Evolutionary conservation across 2,888 invertebrate species (phyloP), one percentile per base, ranked within the genome.

Genomic region (Phoronis australis): DNA sequence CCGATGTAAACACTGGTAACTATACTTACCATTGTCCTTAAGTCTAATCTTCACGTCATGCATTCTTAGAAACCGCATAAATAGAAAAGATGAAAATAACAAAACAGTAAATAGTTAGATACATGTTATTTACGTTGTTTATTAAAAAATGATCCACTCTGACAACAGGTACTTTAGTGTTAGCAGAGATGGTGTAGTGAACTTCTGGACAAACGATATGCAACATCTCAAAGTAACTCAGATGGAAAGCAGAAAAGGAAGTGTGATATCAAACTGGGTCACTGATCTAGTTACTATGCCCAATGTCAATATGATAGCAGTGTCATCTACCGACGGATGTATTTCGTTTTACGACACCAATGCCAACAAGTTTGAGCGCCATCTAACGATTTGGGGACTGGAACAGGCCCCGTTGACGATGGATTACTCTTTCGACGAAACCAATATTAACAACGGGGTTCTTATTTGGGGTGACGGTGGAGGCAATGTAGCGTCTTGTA

Each of bases 161-260:
- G n/a, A n/a, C n/a, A n/a, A n/a, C n/a, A 31, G 31, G 31, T 31
- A 31, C 15, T 9, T 31, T 31, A 31, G 31, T 31, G 31, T 83
- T 26, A 88, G 88, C 64, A 84, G 83, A 59, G 88, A 89, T 66
- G 90, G 90, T 1, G 79, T 82, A 61, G 81, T 90, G 58, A 86
- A 87, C 71, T 86, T 87, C 76, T 90, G 89, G 89, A 82, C 85
- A 0, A 74, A 85, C 18, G 84, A 86, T 62, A 82, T 88, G 80
- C 80, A 81, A n/a, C 79, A 83, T 45, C 54, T 42, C 38, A 59
- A 59, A 35, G 57, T 57, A 22, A 60, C 57, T 53, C 55, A 53
- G 42, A 57, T 56, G 4, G 56, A 59, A 12, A 56, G 60, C 4
- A 51, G 54, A 18, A 46, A 84, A 57, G 80, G 85, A 48, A 82